Evolutionary conservation across 2,888 invertebrate species (phyloP), one percentile per base, ranked within the genome.

Genomic region (Mechanitis messenoides): DNA sequence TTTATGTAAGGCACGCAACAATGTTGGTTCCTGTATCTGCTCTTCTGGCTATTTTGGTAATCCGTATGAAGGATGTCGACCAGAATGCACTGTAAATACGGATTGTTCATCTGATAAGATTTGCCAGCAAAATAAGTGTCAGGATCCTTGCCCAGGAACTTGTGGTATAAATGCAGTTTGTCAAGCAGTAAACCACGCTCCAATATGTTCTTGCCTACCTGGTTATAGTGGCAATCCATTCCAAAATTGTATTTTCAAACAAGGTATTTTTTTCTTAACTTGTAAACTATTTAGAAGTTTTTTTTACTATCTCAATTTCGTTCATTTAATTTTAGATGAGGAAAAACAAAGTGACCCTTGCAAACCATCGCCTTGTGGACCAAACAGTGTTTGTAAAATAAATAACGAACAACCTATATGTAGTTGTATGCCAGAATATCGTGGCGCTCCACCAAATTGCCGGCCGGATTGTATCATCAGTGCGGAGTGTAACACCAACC

Each of bases 301-400:
- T 35, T 35, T 5, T 35, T 35, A 35, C 3, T 35, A 5, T 6
- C 6, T 3, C 6, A 35, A 55, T 65, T 20, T 20, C 20, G 1
- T 20, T 20, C 20, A 20, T 20, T 20, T 20, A 20, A 80, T 73
- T 84, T 71, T 77, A 90, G 91, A 80, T 66, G 69, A 76, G 60
- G 81, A 81, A 68, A 66, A 68, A 63, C 79, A 76, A 68, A 67
- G 72, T 61, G 76, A 93, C 73, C 95, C 95, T 2, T 96, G 96
- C 75, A 83, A 90, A 67, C 95, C 95, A 58, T 93, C 94, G 2
- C 95, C 95, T 0, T 97, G 96, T 77, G 96, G 96, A 46, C 93
- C 95, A 5, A 95, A 96, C 75, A 95, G 96, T 68, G 91, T 93
- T 72, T 96, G 96, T 75, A 92, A 93, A 71, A 94, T 93, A 78